A percentile compares a stretch with the other conserved stretches of the same genome.
These are phyloP conservation scores for Parasteatoda lunata DNA, from an alignment of 2,888 invertebrate genomes.

Conservation along the genomic window DNA sequence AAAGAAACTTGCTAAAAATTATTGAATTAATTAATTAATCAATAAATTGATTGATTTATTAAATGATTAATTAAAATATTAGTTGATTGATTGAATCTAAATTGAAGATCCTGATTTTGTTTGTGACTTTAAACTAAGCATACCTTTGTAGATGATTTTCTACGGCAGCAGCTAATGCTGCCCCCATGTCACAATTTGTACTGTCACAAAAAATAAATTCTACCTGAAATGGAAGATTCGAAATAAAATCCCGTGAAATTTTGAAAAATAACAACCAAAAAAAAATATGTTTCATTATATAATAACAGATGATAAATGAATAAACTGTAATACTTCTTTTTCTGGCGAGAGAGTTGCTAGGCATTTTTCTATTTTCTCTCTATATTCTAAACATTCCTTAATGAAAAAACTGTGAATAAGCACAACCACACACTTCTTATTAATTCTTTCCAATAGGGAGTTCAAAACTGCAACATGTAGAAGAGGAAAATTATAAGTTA, in stretches of 20 bases:
- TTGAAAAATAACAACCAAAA: neutral
- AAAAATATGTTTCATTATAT: neutral
- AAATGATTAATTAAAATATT: too few relatives aligned
- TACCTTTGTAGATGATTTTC: slow-evolving; percentile 19
- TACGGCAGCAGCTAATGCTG: slow-evolving; percentile 30
- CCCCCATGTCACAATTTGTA: slow-evolving; percentile 33
- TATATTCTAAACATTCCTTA: slow-evolving; percentile 31
- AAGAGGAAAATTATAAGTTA: too few relatives aligned
- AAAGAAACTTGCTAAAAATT: too few relatives aligned
- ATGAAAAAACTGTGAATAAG: slow-evolving; percentile 38
- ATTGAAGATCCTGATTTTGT: too few relatives aligned
- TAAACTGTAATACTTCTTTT: slow-evolving; percentile 16
- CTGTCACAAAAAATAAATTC: slow-evolving; percentile 25
- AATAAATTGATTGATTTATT: too few relatives aligned
- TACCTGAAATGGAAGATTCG: slow-evolving; percentile 19
- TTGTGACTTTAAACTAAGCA: too few relatives aligned
- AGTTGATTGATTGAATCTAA: too few relatives aligned
- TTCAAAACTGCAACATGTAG: too few relatives aligned
- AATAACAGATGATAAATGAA: neutral
- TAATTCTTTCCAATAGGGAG: slow-evolving; percentile 17
- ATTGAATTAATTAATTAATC: too few relatives aligned
- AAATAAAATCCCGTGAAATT: neutral
- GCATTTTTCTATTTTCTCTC: slow-evolving; percentile 24
- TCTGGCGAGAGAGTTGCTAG: slow-evolving; percentile 16
- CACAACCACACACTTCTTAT: slow-evolving; percentile 9